phyloP scores from a whole-genome alignment of 2,113 vertebrate species.

The Cranoglanis bouderius region DNA sequence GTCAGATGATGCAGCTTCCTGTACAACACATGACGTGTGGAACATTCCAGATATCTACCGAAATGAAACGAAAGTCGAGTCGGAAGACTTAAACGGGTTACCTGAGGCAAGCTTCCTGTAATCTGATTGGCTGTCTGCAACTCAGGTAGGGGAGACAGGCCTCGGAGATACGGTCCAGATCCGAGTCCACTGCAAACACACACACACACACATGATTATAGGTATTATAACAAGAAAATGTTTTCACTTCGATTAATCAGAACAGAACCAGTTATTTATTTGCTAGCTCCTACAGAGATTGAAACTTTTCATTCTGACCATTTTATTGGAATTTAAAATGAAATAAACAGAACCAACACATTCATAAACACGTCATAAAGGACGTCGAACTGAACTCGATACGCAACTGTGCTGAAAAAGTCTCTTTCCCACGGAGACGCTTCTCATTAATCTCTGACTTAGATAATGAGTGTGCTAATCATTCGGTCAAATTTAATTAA shows the following conservation, averaged over 20 bases:
- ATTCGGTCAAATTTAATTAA: constrained; percentile 44
- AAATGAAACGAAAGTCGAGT: background rate
- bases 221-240: background rate
- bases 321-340: background rate
- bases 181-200: constrained; percentile 77
- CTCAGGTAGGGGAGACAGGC: constrained; percentile 90
- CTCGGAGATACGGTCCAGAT: constrained; percentile 84
- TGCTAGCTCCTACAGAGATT: background rate
- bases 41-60: no score
- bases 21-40: no score
- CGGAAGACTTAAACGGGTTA: constrained; percentile 37
- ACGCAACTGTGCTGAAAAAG: background rate
- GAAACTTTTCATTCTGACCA: background rate
- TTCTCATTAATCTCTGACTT: constrained; percentile 12
- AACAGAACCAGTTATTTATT: background rate
- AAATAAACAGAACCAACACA: background rate
- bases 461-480: constrained; percentile 31
- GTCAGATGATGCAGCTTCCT: no score
- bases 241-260: background rate
- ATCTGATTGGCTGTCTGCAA: constrained; percentile 82
- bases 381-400: background rate
- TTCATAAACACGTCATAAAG: background rate
- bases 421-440: background rate
- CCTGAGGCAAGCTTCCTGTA: constrained; percentile 90
- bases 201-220: background rate